Evolutionary conservation across 2,113 vertebrate species (phyloP).

Genomic region (Saguinus midas): DNA sequence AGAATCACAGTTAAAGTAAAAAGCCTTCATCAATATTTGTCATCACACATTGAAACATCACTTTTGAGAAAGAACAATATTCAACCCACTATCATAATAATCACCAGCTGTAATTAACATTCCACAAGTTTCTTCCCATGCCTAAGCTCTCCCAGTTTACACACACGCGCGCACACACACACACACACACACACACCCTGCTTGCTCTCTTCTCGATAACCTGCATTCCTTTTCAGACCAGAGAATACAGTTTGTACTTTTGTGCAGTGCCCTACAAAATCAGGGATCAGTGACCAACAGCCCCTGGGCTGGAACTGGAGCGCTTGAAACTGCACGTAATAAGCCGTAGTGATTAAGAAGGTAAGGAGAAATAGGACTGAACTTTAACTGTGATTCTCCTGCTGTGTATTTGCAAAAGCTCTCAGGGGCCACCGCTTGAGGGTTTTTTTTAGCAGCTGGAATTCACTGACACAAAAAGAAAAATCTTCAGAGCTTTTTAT

Average conservation of each 20-base stretch:
- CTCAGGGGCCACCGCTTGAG: neutral
- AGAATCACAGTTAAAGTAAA: neutral
- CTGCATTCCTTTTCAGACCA: neutral
- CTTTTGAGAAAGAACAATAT: neutral
- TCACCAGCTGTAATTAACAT: neutral
- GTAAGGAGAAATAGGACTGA: neutral
- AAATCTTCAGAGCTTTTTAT: neutral
- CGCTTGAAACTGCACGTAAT: neutral
- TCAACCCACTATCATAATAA: neutral
- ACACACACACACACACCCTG: neutral
- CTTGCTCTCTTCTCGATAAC: neutral
- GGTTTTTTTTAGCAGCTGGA: neutral
- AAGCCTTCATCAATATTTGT: neutral
- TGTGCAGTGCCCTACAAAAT: constrained; percentile 25
- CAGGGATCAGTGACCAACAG: constrained; percentile 6
- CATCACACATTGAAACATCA: neutral
- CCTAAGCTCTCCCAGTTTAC: neutral
- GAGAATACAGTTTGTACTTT: neutral
- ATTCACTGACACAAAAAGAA: constrained; percentile 32
- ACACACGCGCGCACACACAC: neutral
- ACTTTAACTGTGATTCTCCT: neutral
- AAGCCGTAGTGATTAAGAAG: neutral
- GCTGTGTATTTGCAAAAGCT: neutral
- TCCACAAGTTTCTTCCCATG: neutral
- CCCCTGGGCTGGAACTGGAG: neutral